phyloP scores from a whole-genome alignment of 2,113 vertebrate genomes.

The Catharus fuscescens region DNA sequence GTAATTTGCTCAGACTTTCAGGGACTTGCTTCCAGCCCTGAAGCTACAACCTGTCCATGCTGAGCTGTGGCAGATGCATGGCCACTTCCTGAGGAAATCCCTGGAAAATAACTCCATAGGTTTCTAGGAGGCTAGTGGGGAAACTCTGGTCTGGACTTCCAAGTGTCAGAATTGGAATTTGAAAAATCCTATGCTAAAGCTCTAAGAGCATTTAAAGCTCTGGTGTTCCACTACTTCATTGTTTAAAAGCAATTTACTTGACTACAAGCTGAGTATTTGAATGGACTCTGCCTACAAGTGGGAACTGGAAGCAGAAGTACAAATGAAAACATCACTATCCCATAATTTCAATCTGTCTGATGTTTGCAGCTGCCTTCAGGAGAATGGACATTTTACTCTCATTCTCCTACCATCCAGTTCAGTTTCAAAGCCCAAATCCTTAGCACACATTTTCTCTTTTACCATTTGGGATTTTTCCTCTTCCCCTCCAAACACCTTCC shows the following conservation, averaged over 20 bases:
- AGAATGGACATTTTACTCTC: background rate
- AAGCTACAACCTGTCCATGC: background rate
- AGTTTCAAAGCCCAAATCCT: background rate
- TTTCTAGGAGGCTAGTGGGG: background rate
- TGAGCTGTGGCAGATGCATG: background rate
- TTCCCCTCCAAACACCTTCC: background rate
- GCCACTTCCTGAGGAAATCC: background rate
- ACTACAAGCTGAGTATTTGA: background rate
- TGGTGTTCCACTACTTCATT: background rate
- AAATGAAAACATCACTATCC: background rate
- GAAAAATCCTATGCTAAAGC: background rate
- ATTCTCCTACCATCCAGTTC: background rate
- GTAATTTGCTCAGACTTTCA: background rate
- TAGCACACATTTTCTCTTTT: background rate
- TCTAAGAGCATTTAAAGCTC: background rate
- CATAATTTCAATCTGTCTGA: background rate
- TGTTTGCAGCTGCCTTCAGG: background rate
- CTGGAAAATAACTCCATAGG: background rate
- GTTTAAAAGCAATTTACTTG: background rate
- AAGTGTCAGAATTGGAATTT: background rate
- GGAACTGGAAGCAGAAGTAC: background rate
- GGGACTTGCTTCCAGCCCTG: background rate
- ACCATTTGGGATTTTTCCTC: background rate
- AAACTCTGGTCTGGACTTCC: background rate
- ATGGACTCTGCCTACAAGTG: background rate